Conservation (phyloP, 2,888 invertebrate species). For the Limnephilus marmoratus region DNA sequence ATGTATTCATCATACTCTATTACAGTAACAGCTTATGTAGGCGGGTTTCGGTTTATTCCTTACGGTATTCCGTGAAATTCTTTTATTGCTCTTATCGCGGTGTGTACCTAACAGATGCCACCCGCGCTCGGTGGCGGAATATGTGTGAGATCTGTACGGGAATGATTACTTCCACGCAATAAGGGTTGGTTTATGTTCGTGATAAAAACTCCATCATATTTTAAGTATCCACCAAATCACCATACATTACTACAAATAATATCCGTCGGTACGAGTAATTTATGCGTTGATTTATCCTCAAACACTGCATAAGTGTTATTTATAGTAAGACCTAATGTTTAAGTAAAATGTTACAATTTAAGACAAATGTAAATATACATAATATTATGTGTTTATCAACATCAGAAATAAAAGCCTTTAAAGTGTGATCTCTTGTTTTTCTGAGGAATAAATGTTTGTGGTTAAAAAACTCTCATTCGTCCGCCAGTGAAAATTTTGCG, state of each 20-base stretch:
- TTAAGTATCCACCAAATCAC: not conserved
- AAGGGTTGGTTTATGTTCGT: not conserved
- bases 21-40: not conserved
- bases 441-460: not conserved
- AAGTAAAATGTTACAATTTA: not conserved
- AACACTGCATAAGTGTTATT: not conserved
- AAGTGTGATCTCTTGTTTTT: not conserved
- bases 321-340: not conserved
- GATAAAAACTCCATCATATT: not conserved
- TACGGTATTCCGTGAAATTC: not conserved
- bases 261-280: not conserved
- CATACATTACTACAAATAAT: not conserved
- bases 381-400: too few relatives aligned
- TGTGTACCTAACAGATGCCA: conserved; percentile 18
- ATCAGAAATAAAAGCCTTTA: not conserved
- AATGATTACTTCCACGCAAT: conserved; percentile 8
- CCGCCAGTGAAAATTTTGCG: not conserved
- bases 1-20: not conserved
- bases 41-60: conserved; percentile 24
- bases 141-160: not conserved
- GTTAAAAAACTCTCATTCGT: not conserved
- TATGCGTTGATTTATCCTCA: not conserved
- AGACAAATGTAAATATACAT: not conserved
- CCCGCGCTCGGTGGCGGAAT: not conserved
- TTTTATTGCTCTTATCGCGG: conserved; percentile 41